phyloP scores from a whole-genome alignment of 2,888 invertebrate species.

The Lasioglossum calceatum region DNA sequence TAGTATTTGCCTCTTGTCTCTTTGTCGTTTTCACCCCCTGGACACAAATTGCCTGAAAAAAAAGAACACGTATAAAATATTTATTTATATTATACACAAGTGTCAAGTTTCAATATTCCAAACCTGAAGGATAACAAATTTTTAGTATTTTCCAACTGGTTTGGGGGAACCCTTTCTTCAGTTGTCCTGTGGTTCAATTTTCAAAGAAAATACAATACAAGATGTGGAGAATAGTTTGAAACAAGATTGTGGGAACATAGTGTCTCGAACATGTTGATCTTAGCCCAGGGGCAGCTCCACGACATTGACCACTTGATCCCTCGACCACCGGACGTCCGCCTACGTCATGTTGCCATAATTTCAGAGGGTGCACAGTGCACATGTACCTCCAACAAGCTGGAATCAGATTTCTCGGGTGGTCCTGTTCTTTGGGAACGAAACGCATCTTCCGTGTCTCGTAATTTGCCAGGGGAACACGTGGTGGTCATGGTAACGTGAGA shows the following conservation, averaged over 20 bases:
- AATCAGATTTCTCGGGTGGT: constrained; percentile 47
- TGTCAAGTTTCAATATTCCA: too few species aligned
- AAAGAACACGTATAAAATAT: too few species aligned
- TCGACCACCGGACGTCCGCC: constrained; percentile 67
- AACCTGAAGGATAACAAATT: too few species aligned
- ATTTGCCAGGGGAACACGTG: constrained; percentile 27
- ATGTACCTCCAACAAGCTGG: constrained; percentile 21
- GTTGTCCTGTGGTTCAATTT: neutral
- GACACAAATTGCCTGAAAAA: too few species aligned
- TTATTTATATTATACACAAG: too few species aligned
- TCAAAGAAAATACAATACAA: neutral
- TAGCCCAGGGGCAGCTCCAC: constrained; percentile 18
- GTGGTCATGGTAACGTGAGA: constrained; percentile 35
- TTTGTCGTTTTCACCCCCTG: too few species aligned
- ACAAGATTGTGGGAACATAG: constrained; percentile 47
- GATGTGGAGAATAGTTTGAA: neutral
- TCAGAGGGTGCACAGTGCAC: constrained; percentile 40
- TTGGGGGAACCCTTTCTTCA: neutral
- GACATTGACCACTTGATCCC: constrained; percentile 68
- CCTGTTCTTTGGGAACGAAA: constrained; percentile 9
- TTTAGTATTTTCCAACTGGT: too few species aligned
- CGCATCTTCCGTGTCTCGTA: constrained; percentile 25
- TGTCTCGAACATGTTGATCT: constrained; percentile 60
- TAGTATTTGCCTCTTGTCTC: too few species aligned
- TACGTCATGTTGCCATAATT: constrained; percentile 40